Percentiles rank a stretch among this genome's conserved stretches.
Evolutionary conservation across 2,113 vertebrate genomes (phyloP).

Genomic region (Rhea pennata): DNA sequence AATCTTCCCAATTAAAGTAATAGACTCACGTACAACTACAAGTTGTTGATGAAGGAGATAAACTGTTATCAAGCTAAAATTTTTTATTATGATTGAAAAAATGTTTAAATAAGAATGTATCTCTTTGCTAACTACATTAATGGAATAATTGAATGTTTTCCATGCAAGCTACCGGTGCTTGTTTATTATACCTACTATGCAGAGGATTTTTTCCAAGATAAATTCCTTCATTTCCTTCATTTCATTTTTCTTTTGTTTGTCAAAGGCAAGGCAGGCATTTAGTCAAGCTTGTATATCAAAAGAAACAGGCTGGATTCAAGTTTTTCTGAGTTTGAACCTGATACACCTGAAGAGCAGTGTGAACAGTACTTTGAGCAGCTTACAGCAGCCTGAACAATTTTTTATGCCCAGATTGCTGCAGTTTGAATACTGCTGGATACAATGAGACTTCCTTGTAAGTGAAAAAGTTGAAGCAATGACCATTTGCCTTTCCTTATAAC

Average conservation of each 20-base stretch:
- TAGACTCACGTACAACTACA: neutral
- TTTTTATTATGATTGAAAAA: neutral
- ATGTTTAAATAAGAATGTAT: neutral
- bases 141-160: conserved; percentile 27
- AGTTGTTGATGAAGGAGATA: neutral
- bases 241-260: conserved; percentile 11
- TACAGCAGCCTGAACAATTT: neutral
- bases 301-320: neutral
- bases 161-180: neutral
- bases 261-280: neutral
- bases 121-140: conserved; percentile 12
- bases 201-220: neutral
- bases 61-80: neutral
- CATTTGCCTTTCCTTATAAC: neutral
- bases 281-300: neutral
- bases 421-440: neutral
- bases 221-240: neutral
- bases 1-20: neutral
- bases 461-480: neutral
- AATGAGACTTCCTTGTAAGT: neutral
- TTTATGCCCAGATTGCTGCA: neutral
- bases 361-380: neutral
- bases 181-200: conserved; percentile 4
- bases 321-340: neutral
- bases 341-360: neutral